phyloP scores from a whole-genome alignment of 2,888 invertebrate genomes.

The Cataglyphis albicans region DNA sequence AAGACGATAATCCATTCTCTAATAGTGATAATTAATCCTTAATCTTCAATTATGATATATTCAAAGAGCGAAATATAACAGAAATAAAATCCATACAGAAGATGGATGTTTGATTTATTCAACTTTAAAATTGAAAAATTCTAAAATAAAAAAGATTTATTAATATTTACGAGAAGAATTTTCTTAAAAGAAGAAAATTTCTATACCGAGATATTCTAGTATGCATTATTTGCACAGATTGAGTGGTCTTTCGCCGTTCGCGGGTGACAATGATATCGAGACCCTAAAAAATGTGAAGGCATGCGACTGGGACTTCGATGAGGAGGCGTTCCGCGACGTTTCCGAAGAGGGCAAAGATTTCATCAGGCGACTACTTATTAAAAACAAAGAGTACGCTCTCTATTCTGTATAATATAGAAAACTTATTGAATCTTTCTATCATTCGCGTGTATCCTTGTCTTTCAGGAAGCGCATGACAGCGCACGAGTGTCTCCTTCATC shows the following conservation, averaged over 20 bases:
- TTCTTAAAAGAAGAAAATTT: neutral
- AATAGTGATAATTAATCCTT: no score
- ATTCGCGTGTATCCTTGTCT: slow-evolving; percentile 39
- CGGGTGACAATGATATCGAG: slow-evolving; percentile 99
- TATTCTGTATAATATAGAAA: neutral
- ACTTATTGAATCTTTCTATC: neutral
- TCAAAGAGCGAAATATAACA: neutral
- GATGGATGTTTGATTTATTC: neutral
- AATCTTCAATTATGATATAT: neutral
- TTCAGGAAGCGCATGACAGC: slow-evolving; percentile 97
- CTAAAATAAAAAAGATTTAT: neutral
- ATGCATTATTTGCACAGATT: slow-evolving; percentile 88
- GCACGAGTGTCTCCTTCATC: slow-evolving; percentile 97
- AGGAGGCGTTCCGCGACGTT: slow-evolving; percentile 96
- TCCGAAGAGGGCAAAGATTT: slow-evolving; percentile 99
- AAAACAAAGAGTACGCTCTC: slow-evolving; percentile 95
- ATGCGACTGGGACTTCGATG: slow-evolving; percentile 98
- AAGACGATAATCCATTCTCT: no score
- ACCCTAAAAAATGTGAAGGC: slow-evolving; percentile 99
- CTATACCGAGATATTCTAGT: neutral
- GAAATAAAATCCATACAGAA: neutral
- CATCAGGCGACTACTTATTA: slow-evolving; percentile 95
- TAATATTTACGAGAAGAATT: neutral
- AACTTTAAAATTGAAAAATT: neutral
- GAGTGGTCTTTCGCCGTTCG: slow-evolving; percentile 99